Evolutionary conservation across 2,888 invertebrate species (phyloP), one percentile per base, ranked within the genome.

Genomic region (Yponomeuta plumbellus): DNA sequence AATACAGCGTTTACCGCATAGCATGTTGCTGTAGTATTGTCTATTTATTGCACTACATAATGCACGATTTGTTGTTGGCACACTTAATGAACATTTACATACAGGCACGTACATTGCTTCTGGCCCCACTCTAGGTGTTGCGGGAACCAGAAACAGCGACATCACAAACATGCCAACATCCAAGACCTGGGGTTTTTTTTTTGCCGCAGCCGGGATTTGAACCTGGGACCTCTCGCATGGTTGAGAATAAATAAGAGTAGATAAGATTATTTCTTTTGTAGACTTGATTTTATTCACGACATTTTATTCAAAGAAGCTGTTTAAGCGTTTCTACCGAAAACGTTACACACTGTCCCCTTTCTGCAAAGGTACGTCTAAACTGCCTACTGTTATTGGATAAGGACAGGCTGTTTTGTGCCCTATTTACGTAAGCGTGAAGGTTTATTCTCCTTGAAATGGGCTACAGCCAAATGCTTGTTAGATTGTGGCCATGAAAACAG

Each of bases 401-500:
- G 3, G 44, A 52, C 44, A 13, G 13, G 13, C 44, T 17, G 17
- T 17, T 52, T 13, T 52, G 17, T 17, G 44, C 44, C 17, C 44
- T 52, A 52, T 52, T 52, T 17, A 52, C 44, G 4, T 17, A 52
- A 17, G 23, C 11, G 20, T 57, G n/a, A 21, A 21, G 22, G 59
- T 22, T 21, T 11, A 21, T 59, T 59, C 21, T 59, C 21, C 22
- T 22, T 59, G 4, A 23, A 21, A 5, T 21, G 23, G 21, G 13
- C 22, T 21, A 21, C 13, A 21, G 59, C 23, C 39, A 44, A 22
- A 61, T n/a, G 23, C 5, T 21, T 21, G 11, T 65, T 66, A 66
- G 62, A 65, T 66, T 64, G 69, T 69, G 70, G 74, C 73, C 66
- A 70, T 56, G 56, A 70, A 70, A 71, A 34, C 0, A 10, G 67